phyloP scores from a whole-genome alignment of 2,888 invertebrate genomes.

The Rotaria magnacalcarata region DNA sequence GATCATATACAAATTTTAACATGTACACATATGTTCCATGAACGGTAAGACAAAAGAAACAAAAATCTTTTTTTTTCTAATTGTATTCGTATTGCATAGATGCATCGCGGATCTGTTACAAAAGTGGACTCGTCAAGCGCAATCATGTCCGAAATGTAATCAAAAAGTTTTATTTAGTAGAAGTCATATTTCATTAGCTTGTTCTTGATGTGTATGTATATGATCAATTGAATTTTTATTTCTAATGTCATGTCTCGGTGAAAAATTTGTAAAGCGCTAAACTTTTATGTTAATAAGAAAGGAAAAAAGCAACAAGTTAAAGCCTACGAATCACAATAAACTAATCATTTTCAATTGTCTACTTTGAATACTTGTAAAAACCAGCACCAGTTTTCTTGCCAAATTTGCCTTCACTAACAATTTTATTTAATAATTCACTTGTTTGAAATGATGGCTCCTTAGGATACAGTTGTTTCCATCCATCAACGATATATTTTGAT shows the following conservation, averaged over 20 bases:
- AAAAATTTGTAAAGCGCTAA: neutral
- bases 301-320: neutral
- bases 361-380: conserved; percentile 70
- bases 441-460: conserved; percentile 69
- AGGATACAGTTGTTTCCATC: conserved; percentile 72
- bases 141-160: conserved; percentile 8
- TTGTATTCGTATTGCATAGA: neutral
- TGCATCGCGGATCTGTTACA: neutral
- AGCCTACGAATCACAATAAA: neutral
- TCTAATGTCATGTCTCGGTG: neutral
- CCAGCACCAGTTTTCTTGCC: conserved; percentile 77
- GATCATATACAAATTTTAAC: conserved; percentile 72
- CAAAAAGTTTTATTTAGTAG: neutral
- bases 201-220: neutral
- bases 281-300: neutral
- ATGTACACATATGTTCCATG: conserved; percentile 78
- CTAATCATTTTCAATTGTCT: conserved; percentile 28
- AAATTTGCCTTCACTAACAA: conserved; percentile 74
- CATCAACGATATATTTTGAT: conserved; percentile 71
- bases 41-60: conserved; percentile 49
- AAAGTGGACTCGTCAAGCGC: conserved; percentile 7
- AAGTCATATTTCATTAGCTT: neutral
- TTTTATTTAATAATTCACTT: conserved; percentile 63
- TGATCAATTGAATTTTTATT: neutral
- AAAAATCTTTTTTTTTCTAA: neutral